Base-by-base conservation (phyloP, 2,888 invertebrate genomes). In the Drosophila heteroneura region DNA sequence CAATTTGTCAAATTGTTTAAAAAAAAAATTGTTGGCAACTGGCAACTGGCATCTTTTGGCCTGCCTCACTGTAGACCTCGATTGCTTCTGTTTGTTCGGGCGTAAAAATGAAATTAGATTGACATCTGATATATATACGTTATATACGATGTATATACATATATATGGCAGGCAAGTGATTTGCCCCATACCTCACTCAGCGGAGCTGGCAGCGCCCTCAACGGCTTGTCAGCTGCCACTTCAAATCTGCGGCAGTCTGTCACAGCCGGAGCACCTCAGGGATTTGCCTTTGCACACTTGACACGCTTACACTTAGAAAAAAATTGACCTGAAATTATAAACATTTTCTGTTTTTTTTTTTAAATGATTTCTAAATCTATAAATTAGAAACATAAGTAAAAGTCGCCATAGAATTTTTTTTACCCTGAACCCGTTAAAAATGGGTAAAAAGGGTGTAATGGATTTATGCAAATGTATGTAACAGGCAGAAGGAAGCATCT, bases 41-140 rank as follows among this genome's bases (percentile, higher is more conserved):
- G 37, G 19, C 74, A 73, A 70, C 28, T 68, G 69, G 65, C 51
- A 54, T 64, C 68, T 44, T 47, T 47, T 61, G 79, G 69, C 76
- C 79, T 74, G 74, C 44, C 64, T 58, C 70, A 70, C 73, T 70
- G 77, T 80, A 73, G 68, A 73, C 72, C 71, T 67, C 78, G 66
- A 58, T 68, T 70, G 59, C 57, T 39, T 72, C 26, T 47, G 75
- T 65, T 69, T 87, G 81, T 69, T 91, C 70, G 83, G 83, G 89
- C 84, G 78, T 80, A 84, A 84, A 84, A 91, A 88, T 85, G 81
- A 90, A 90, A 90, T 91, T 89, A 91, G 86, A 90, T 90, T 90
- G 91, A 89, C 82, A 89, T 82, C 82, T 89, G 87, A 90, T 91
- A 91, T 80, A 87, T 85, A 79, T 65, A 56, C 60, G 54, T 70